These are phyloP conservation scores for Cyprinodon tularosa DNA, from an alignment of 2,113 vertebrate genomes.

Conservation along the genomic window DNA sequence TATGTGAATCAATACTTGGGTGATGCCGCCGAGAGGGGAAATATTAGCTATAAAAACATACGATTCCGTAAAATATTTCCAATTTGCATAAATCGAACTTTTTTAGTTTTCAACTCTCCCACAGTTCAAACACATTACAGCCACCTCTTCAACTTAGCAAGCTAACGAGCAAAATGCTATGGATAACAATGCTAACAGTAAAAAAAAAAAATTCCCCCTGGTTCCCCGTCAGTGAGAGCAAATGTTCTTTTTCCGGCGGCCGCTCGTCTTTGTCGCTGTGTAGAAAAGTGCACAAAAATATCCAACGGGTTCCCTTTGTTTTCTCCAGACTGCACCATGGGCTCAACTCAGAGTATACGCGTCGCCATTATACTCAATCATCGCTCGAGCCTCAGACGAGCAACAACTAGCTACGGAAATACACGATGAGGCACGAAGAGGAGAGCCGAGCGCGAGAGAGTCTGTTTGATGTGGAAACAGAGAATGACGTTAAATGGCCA, in stretches of 20 bases:
- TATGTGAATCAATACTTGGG: not conserved
- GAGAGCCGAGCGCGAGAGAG: slow-evolving; percentile 6
- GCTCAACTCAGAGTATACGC: slow-evolving; percentile 72
- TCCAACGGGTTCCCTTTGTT: slow-evolving; percentile 35
- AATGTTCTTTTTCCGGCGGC: slow-evolving; percentile 13
- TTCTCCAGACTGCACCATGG: slow-evolving; percentile 56
- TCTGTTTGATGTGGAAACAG: not conserved
- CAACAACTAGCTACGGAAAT: slow-evolving; percentile 68
- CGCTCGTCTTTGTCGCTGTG: slow-evolving; percentile 15
- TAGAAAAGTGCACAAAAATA: not conserved
- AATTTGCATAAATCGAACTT: not conserved
- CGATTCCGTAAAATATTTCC: slow-evolving; percentile 26
- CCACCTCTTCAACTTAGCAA: slow-evolving; percentile 75
- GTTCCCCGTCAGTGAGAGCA: slow-evolving; percentile 14
- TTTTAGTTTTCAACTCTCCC: slow-evolving; percentile 31
- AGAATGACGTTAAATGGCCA: not conserved
- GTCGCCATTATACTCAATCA: slow-evolving; percentile 85
- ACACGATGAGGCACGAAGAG: slow-evolving; percentile 57
- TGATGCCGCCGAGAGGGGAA: not conserved
- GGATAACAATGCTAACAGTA: slow-evolving; percentile 59
- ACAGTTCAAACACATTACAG: slow-evolving; percentile 52
- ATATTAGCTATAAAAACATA: not conserved
- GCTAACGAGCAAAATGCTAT: slow-evolving; percentile 66
- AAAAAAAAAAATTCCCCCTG: slow-evolving; percentile 28
- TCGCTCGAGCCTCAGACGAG: slow-evolving; percentile 59